These are phyloP conservation scores for Lepidochrysops patricia DNA, from an alignment of 2,888 invertebrate genomes.

Conservation along the genomic window DNA sequence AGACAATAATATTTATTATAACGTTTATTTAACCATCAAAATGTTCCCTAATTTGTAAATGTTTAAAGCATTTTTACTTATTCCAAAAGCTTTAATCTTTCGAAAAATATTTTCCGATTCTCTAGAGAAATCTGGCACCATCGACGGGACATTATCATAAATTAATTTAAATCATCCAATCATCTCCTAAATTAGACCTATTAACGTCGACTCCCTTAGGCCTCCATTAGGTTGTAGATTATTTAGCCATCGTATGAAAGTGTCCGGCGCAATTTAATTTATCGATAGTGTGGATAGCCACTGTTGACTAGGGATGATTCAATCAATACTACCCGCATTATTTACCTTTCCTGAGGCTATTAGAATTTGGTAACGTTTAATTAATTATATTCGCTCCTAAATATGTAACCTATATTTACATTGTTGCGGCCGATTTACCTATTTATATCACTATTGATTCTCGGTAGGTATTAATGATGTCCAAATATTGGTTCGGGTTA, in stretches of 20 bases:
- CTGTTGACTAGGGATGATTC: background rate
- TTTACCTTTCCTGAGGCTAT: constrained; percentile 39
- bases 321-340: constrained; percentile 25
- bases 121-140: background rate
- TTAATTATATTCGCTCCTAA: constrained; percentile 26
- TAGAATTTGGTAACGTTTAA: constrained; percentile 40
- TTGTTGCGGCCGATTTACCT: background rate
- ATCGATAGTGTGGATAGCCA: background rate
- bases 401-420: constrained; percentile 5
- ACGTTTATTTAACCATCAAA: too few relatives aligned
- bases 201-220: constrained; percentile 30
- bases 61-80: too few relatives aligned
- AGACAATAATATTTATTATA: too few relatives aligned
- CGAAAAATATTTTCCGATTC: background rate
- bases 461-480: background rate
- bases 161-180: constrained; percentile 19
- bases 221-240: constrained; percentile 39
- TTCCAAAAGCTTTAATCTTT: too few relatives aligned
- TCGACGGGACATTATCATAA: background rate
- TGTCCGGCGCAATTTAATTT: constrained; percentile 17
- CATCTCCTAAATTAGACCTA: constrained; percentile 41
- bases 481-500: background rate
- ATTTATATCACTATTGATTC: background rate
- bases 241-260: constrained; percentile 54
- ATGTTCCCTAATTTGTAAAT: too few relatives aligned